Evolutionary conservation across 2,888 invertebrate species (phyloP).

Genomic region (Protodeltote pygarga): DNA sequence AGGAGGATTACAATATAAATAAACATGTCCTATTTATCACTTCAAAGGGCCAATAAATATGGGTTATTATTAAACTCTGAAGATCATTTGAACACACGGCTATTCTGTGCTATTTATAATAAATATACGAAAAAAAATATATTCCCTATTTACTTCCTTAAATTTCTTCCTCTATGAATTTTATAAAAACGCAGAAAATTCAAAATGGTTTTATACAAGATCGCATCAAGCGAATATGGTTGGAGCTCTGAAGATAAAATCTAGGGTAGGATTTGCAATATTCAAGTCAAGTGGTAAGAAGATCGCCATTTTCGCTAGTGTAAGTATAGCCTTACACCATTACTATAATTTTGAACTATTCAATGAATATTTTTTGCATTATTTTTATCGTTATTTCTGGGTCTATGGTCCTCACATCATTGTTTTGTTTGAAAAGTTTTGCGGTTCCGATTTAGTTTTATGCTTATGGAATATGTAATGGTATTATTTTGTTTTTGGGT

Average conservation of each 20-base stretch:
- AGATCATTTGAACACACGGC: no score
- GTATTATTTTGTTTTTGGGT: no score
- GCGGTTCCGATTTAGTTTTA: background rate
- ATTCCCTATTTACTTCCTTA: background rate
- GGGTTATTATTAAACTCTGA: no score
- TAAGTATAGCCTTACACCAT: conserved; percentile 36
- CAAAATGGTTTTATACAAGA: conserved; percentile 45
- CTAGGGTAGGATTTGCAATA: conserved; percentile 63
- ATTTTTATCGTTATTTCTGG: conserved; percentile 20
- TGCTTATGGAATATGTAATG: background rate
- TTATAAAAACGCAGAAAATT: conserved; percentile 28
- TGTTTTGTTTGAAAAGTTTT: conserved; percentile 12
- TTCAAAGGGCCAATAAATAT: no score
- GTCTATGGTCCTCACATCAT: conserved; percentile 14
- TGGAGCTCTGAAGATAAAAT: conserved; percentile 58
- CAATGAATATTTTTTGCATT: conserved; percentile 43
- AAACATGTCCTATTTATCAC: no score
- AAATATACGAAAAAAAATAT: background rate
- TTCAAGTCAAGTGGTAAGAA: conserved; percentile 49
- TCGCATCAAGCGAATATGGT: conserved; percentile 45
- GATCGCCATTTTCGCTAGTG: conserved; percentile 44
- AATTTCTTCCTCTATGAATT: conserved; percentile 21
- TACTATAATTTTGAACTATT: conserved; percentile 32
- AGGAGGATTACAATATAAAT: no score
- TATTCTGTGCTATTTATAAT: no score